A percentile compares a stretch with the other conserved stretches of the same genome.
These are phyloP conservation scores for Oreochromis aureus DNA, from an alignment of 2,113 vertebrate species.

Conservation along the genomic window DNA sequence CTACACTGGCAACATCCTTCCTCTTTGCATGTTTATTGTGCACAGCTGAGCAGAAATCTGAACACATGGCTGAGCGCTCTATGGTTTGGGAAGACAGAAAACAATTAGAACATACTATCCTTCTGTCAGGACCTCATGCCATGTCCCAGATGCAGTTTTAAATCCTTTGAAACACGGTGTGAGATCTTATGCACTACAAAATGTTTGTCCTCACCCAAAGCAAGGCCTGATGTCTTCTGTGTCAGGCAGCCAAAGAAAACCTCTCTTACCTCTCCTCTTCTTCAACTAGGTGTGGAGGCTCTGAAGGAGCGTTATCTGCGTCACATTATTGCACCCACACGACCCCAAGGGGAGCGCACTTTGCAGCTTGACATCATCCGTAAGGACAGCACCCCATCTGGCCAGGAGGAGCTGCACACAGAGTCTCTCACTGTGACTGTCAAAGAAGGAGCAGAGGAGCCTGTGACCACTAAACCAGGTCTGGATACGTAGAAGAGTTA, in stretches of 20 bases:
- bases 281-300: conserved; percentile 80
- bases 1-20: background rate
- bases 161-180: background rate
- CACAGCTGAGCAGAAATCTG: background rate
- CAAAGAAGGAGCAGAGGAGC: conserved; percentile 73
- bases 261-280: background rate
- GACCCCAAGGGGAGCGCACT: conserved; percentile 63
- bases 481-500: background rate
- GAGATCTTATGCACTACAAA: background rate
- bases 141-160: background rate
- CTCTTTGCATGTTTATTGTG: background rate
- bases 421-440: conserved; percentile 80
- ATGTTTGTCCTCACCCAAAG: background rate
- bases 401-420: conserved; percentile 79
- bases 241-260: background rate
- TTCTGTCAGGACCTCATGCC: background rate
- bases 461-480: conserved; percentile 80
- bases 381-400: conserved; percentile 78
- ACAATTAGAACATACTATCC: background rate
- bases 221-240: background rate
- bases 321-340: conserved; percentile 67
- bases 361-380: conserved; percentile 81
- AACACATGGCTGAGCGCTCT: background rate
- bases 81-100: background rate
- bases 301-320: conserved; percentile 89